Conservation (phyloP, 1,140 invertebrate species). For the Spodoptera litura region DNA sequence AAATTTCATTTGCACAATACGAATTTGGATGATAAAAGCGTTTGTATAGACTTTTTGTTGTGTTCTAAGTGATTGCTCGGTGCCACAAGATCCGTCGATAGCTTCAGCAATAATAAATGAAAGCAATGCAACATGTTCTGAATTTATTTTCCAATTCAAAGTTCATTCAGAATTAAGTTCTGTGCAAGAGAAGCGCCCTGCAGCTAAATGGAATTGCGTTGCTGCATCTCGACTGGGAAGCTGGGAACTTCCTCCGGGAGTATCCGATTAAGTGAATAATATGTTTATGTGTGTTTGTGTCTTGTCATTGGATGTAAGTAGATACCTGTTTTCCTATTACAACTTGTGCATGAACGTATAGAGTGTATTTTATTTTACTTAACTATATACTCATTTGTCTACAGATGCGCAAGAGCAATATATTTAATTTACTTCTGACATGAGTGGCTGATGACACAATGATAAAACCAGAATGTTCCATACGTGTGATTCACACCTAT, state of each 20-base stretch:
- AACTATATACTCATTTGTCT: too few species aligned
- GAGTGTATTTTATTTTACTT: neutral
- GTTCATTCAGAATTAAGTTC: constrained; percentile 68
- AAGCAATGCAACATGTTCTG: constrained; percentile 58
- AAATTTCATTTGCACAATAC: neutral
- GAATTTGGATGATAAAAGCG: constrained; percentile 21
- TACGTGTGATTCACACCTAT: too few species aligned
- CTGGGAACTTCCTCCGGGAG: constrained; percentile 53
- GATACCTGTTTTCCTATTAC: constrained; percentile 10
- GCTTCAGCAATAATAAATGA: constrained; percentile 55
- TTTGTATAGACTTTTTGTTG: constrained; percentile 1
- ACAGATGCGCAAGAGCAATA: too few species aligned
- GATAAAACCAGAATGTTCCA: too few species aligned
- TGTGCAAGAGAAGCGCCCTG: constrained; percentile 56
- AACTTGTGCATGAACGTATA: neutral
- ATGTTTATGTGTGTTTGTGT: constrained; percentile 17
- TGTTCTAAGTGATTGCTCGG: constrained; percentile 25
- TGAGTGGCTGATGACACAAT: too few species aligned
- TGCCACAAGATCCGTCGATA: constrained; percentile 34
- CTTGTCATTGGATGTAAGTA: constrained; percentile 23
- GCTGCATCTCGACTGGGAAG: constrained; percentile 49
- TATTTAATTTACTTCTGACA: too few species aligned
- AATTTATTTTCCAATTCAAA: constrained; percentile 68
- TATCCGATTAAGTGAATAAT: constrained; percentile 53
- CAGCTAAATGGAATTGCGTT: constrained; percentile 66